phyloP scores from a whole-genome alignment of 2,113 vertebrate genomes.

The Acrocephalus arundinaceus region DNA sequence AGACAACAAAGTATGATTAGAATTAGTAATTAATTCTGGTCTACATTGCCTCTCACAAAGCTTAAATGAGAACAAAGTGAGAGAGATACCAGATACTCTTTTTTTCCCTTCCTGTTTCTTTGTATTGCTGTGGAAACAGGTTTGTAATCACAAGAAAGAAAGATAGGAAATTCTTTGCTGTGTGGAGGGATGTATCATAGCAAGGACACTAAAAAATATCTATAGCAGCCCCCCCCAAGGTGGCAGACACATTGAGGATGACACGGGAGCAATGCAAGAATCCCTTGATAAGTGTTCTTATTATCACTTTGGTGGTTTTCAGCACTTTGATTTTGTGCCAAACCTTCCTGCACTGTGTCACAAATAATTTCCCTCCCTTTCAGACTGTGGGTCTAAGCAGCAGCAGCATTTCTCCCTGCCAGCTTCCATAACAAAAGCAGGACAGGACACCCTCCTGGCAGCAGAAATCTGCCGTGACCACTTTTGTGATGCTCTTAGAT shows the following conservation, averaged over 20 bases:
- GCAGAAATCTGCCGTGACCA: not conserved
- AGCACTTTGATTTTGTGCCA: not conserved
- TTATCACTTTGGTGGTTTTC: not conserved
- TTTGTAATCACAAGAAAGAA: not conserved
- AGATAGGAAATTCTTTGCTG: not conserved
- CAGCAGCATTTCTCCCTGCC: not conserved
- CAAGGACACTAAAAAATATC: not conserved
- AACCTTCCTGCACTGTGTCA: not conserved
- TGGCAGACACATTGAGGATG: not conserved
- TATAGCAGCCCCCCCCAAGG: not conserved
- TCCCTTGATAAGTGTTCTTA: accelerated
- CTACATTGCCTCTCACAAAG: not conserved
- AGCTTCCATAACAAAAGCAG: not conserved
- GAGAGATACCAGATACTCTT: not conserved
- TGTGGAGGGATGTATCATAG: not conserved
- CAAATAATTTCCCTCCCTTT: not conserved
- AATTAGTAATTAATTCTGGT: not conserved
- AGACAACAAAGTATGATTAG: not conserved
- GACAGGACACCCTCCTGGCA: not conserved
- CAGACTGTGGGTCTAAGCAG: not conserved
- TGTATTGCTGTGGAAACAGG: not conserved
- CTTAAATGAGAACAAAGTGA: not conserved
- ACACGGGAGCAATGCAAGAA: not conserved
- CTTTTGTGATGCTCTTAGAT: not conserved
- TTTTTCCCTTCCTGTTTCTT: not conserved